These are phyloP conservation scores for Danio kyathit DNA, from an alignment of 2,797 vertebrate genomes.

Conservation along the genomic window DNA sequence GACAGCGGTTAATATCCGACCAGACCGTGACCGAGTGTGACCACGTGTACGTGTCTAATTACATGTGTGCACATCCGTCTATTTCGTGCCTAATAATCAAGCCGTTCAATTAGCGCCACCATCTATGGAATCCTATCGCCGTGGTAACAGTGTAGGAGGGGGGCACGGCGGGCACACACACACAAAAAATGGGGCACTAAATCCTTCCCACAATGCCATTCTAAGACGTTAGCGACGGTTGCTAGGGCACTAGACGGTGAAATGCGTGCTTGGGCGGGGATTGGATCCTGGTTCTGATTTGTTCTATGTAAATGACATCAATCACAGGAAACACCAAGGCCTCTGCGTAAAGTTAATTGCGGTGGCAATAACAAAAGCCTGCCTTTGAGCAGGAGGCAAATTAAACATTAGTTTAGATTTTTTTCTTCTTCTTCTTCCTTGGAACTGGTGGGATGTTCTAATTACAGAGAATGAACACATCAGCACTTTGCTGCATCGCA, in stretches of 20 bases:
- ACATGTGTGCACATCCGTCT: not conserved
- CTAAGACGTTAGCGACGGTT: conserved; percentile 59
- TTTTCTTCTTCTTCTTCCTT: conserved; percentile 54
- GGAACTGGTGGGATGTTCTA: conserved; percentile 79
- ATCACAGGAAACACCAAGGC: conserved; percentile 81
- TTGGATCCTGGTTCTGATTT: conserved; percentile 72
- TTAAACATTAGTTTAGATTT: conserved; percentile 81
- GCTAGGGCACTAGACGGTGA: conserved; percentile 62
- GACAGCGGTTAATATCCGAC: conserved; percentile 46
- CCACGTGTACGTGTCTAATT: conserved; percentile 16
- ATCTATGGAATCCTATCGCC: conserved; percentile 61
- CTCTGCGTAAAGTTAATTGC: conserved; percentile 78
- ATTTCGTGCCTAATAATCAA: conserved; percentile 63
- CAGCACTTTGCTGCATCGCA: conserved; percentile 77
- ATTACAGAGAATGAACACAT: conserved; percentile 81
- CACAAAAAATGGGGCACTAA: conserved; percentile 12
- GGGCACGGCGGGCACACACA: not conserved
- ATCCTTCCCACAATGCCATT: conserved; percentile 29
- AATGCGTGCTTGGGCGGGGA: conserved; percentile 37
- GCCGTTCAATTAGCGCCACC: conserved; percentile 67
- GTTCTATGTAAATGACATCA: conserved; percentile 82
- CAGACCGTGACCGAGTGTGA: conserved; percentile 11
- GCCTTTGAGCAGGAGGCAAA: conserved; percentile 69
- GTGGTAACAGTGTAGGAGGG: conserved; percentile 62
- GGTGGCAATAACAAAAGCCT: conserved; percentile 78